A percentile compares a stretch with the other conserved stretches of the same genome.
These are phyloP conservation scores for Pemphigus obesinymphae DNA, from an alignment of 1,140 invertebrate genomes.

Conservation along the genomic window DNA sequence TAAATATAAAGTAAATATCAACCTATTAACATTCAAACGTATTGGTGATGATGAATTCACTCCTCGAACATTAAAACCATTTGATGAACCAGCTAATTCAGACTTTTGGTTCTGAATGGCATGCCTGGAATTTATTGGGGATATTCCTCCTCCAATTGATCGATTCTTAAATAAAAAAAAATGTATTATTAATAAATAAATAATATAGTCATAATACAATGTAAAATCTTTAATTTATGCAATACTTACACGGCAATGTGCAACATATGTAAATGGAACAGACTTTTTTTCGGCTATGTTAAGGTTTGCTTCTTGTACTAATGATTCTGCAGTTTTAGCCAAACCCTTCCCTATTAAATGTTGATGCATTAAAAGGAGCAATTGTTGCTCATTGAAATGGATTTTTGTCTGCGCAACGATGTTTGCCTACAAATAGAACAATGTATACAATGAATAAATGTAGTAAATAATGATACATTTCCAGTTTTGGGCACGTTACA, in stretches of 20 bases:
- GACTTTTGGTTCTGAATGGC: slow-evolving; percentile 24
- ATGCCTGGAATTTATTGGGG: slow-evolving; percentile 12
- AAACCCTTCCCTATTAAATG: slow-evolving; percentile 78
- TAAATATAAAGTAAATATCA: background rate
- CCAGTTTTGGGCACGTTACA: no score
- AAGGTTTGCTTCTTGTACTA: slow-evolving; percentile 74
- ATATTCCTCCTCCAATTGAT: slow-evolving; percentile 2
- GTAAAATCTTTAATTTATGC: no score
- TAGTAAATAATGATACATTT: background rate
- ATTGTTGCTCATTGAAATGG: slow-evolving; percentile 85
- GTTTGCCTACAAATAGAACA: slow-evolving; percentile 62
- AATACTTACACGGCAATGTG: slow-evolving; percentile 44
- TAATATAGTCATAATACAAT: no score
- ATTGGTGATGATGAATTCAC: slow-evolving; percentile 39
- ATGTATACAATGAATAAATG: background rate
- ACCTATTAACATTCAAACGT: slow-evolving; percentile 35
- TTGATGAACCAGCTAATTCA: slow-evolving; percentile 42
- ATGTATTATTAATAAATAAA: background rate
- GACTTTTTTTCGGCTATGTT: slow-evolving; percentile 49
- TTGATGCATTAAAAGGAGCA: slow-evolving; percentile 86
- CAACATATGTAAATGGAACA: slow-evolving; percentile 57
- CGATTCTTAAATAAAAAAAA: slow-evolving; percentile 12
- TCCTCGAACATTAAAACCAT: slow-evolving; percentile 42
- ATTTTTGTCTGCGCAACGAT: slow-evolving; percentile 94
- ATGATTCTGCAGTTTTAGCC: slow-evolving; percentile 61